Conservation (phyloP, 2,888 invertebrate species). For the Silvanus unidentatus region DNA sequence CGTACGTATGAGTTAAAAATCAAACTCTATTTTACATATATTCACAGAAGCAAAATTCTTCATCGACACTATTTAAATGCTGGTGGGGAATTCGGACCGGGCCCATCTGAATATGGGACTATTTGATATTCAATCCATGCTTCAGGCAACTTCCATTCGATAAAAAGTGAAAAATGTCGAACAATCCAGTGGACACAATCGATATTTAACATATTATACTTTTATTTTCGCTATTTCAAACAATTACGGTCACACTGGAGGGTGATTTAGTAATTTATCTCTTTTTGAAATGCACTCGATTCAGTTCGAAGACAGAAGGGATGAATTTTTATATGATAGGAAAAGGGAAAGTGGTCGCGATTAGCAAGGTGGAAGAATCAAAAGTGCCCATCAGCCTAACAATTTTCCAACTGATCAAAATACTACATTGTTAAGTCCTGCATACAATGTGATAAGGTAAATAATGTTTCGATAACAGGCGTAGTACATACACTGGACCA, state of each 20-base stretch:
- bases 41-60: slow-evolving; percentile 26
- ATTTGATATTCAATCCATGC: slow-evolving; percentile 25
- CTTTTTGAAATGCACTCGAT: too few species aligned
- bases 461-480: slow-evolving; percentile 31
- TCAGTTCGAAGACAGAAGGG: too few species aligned
- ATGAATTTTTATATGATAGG: too few species aligned
- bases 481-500: slow-evolving; percentile 21
- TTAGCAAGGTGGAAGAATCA: too few species aligned
- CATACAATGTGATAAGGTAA: slow-evolving; percentile 41
- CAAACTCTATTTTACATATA: slow-evolving; percentile 33
- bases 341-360: too few species aligned
- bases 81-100: slow-evolving; percentile 20
- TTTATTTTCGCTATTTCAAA: background rate
- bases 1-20: slow-evolving; percentile 28
- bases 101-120: slow-evolving; percentile 30
- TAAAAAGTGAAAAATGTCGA: slow-evolving; percentile 27
- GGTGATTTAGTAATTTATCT: slow-evolving; percentile 9
- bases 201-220: background rate
- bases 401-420: slow-evolving; percentile 41
- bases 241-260: slow-evolving; percentile 44
- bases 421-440: slow-evolving; percentile 41
- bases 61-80: slow-evolving; percentile 31
- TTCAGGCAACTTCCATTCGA: slow-evolving; percentile 22
- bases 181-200: slow-evolving; percentile 17
- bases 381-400: slow-evolving; percentile 14